Evolutionary conservation across 2,113 vertebrate species (phyloP).

Genomic region (Scopus umbretta): DNA sequence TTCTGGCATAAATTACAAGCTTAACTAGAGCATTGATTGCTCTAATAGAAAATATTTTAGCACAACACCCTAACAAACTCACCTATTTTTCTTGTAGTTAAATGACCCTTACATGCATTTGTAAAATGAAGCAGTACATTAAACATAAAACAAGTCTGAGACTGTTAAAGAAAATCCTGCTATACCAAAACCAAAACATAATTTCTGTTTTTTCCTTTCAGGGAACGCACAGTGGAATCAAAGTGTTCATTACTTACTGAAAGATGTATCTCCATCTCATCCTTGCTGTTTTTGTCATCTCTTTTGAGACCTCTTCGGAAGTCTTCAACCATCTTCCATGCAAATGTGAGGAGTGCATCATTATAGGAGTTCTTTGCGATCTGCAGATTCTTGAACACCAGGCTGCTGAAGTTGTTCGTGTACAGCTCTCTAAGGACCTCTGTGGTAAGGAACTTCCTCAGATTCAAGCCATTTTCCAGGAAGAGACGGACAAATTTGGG

Average conservation of each 20-base stretch:
- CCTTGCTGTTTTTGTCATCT: conserved; percentile 72
- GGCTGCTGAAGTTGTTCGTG: conserved; percentile 77
- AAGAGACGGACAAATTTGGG: conserved; percentile 91
- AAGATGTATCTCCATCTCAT: conserved; percentile 67
- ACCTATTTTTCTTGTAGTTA: background rate
- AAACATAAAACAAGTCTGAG: background rate
- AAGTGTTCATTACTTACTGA: conserved; percentile 20
- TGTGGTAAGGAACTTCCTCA: conserved; percentile 84
- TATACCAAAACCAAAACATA: background rate
- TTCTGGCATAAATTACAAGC: background rate
- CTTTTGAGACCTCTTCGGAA: conserved; percentile 73
- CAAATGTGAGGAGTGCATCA: conserved; percentile 72
- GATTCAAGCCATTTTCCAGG: conserved; percentile 87
- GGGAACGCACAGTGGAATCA: background rate
- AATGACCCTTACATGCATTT: background rate
- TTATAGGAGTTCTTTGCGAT: conserved; percentile 82
- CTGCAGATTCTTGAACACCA: conserved; percentile 82
- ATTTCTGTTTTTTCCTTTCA: background rate
- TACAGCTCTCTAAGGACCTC: conserved; percentile 85
- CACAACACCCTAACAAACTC: background rate
- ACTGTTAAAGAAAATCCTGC: background rate
- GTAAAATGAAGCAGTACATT: background rate
- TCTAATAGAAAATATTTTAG: background rate
- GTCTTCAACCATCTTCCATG: conserved; percentile 80
- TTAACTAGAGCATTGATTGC: background rate